These are phyloP conservation scores for Melanocharis versteri DNA, from an alignment of 2,113 vertebrate genomes.

Conservation along the genomic window DNA sequence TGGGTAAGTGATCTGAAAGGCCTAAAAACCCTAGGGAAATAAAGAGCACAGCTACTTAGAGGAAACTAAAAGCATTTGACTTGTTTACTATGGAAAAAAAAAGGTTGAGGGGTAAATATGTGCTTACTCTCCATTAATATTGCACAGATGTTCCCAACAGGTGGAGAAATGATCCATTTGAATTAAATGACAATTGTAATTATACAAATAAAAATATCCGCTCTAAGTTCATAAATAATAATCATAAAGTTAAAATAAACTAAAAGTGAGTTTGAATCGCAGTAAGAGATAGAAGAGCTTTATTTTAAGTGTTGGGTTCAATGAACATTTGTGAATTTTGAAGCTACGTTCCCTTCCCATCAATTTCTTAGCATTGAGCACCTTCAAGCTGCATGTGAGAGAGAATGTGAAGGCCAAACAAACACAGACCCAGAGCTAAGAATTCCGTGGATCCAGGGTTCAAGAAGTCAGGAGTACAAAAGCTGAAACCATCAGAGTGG, in stretches of 20 bases:
- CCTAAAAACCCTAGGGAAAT: not conserved
- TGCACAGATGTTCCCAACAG: not conserved
- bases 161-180: not conserved
- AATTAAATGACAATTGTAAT: not conserved
- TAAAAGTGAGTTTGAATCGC: not conserved
- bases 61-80: not conserved
- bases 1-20: not conserved
- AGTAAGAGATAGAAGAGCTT: not conserved
- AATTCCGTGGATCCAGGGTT: not conserved
- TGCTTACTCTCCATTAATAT: not conserved
- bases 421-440: not conserved
- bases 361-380: not conserved
- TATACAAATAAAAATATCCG: not conserved
- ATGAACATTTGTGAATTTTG: not conserved
- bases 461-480: not conserved
- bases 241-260: not conserved
- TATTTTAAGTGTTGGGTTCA: not conserved
- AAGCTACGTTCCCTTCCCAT: not conserved
- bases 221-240: not conserved
- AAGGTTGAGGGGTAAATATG: not conserved
- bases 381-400: not conserved
- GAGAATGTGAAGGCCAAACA: not conserved
- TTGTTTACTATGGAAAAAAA: not conserved
- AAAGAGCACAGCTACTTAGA: not conserved
- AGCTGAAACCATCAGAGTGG: not conserved